Evolutionary conservation across 2,797 vertebrate species (phyloP).

Genomic region (Ataeniobius toweri): DNA sequence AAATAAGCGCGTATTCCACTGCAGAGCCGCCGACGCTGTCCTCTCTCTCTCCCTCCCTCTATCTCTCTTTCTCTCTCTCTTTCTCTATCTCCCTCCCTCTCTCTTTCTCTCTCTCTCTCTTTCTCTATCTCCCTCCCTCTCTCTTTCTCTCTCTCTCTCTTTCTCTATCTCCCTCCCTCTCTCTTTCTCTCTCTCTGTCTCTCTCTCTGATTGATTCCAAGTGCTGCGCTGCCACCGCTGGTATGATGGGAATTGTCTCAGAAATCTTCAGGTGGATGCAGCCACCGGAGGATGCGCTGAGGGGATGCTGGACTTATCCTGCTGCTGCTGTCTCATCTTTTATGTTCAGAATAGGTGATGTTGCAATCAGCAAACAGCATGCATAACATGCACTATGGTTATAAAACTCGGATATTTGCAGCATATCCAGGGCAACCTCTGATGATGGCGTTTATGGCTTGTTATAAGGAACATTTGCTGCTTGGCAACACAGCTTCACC

Average conservation of each 20-base stretch:
- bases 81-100: conserved; percentile 30
- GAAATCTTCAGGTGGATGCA: conserved; percentile 75
- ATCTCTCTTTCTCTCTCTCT: conserved; percentile 6
- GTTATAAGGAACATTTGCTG: conserved; percentile 67
- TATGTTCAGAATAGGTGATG: neutral
- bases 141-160: conserved; percentile 33
- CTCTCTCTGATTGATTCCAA: conserved; percentile 70
- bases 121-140: conserved; percentile 35
- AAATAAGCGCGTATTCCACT: conserved; percentile 72
- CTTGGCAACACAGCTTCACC: conserved; percentile 68
- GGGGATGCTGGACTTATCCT: conserved; percentile 16
- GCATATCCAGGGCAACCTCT: conserved; percentile 34
- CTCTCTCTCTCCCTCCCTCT: conserved; percentile 42
- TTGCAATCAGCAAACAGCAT: neutral
- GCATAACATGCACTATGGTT: neutral
- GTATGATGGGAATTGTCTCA: conserved; percentile 62
- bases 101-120: conserved; percentile 32
- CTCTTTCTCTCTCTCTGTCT: conserved; percentile 36
- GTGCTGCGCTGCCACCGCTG: conserved; percentile 68
- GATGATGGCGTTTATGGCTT: conserved; percentile 64
- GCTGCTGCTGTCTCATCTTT: neutral
- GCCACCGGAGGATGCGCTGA: conserved; percentile 23
- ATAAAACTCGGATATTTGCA: neutral
- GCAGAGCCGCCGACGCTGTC: conserved; percentile 75
- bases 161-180: conserved; percentile 30